Evolutionary conservation across 2,888 invertebrate genomes (phyloP), one percentile per base, ranked within the genome.

Genomic region (Cataglyphis albicans): DNA sequence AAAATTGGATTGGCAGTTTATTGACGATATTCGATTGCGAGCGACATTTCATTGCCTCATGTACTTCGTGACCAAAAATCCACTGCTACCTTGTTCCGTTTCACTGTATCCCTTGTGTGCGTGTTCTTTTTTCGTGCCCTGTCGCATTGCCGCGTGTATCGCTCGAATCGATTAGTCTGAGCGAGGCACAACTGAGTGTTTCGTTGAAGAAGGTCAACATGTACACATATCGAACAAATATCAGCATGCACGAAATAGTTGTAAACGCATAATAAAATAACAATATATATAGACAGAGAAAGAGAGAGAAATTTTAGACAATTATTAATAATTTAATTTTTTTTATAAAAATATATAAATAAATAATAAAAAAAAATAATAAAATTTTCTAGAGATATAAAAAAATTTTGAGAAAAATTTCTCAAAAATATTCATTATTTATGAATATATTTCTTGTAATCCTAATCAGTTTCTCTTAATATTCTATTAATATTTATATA

Each of bases 1-100:
- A 94, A 93, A 93, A 94, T 93, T 93, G 93, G 94, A 94, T 94
- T 93, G 94, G 91, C 93, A 93, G 90, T 94, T 94, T 94, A 94
- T 94, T 93, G 93, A 92, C 93, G 93, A 94, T 94, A 94, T 94
- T 94, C 93, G 93, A 94, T 93, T 92, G 92, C 91, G 91, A 75
- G 35, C 92, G 93, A 92, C 93, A 90, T 91, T 87, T 91, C 90
- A 92, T 92, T 93, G 87, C 87, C 89, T 84, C 91, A 84, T 92
- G 90, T 91, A 87, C 83, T 83, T 57, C 68, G 82, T 65, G 86
- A 90, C 89, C 90, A 89, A 91, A 91, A 92, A 91, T 91, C 87
- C 76, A 70, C 55, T 64, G 67, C 63, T 68, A 10, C 25, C 18
- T 55, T 18, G 57, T 41, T 32, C 68, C 21, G 32, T 57, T 29